phyloP scores from a whole-genome alignment of 2,113 vertebrate genomes.

The Vicugna pacos region DNA sequence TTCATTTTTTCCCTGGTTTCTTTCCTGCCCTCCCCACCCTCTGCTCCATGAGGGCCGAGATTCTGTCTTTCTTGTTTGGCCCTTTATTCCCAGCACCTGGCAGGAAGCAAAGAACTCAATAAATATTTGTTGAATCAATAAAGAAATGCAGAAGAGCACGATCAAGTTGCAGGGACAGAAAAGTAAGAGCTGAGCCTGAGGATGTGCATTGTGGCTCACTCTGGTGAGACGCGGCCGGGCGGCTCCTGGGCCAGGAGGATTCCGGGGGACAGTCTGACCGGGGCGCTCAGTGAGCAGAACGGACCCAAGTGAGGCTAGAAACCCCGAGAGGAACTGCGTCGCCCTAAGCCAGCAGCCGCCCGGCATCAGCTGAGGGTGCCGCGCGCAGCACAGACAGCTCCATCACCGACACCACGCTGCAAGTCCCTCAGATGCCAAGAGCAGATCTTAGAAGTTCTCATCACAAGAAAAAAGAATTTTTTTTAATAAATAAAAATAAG shows the following conservation, averaged over 20 bases:
- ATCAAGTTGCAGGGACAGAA: conserved; percentile 18
- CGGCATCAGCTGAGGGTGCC: not conserved
- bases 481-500: not conserved
- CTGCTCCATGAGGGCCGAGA: not conserved
- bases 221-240: not conserved
- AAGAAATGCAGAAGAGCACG: not conserved
- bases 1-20: not conserved
- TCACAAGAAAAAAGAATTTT: not conserved
- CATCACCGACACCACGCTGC: rapidly evolving
- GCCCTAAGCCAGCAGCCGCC: no score
- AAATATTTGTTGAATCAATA: conserved; percentile 72
- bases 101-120: conserved; percentile 60
- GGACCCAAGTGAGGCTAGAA: not conserved
- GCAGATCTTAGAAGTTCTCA: not conserved
- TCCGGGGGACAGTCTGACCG: not conserved
- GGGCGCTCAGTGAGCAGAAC: no score
- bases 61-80: not conserved
- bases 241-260: no score
- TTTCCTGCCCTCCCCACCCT: not conserved
- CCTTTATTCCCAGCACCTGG: conserved; percentile 46
- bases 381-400: no score
- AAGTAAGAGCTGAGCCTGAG: not conserved
- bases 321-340: not conserved
- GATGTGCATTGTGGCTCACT: not conserved
- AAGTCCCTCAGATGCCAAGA: no score